These are phyloP conservation scores for Hoplias malabaricus DNA, from an alignment of 2,113 vertebrate species.

Conservation along the genomic window DNA sequence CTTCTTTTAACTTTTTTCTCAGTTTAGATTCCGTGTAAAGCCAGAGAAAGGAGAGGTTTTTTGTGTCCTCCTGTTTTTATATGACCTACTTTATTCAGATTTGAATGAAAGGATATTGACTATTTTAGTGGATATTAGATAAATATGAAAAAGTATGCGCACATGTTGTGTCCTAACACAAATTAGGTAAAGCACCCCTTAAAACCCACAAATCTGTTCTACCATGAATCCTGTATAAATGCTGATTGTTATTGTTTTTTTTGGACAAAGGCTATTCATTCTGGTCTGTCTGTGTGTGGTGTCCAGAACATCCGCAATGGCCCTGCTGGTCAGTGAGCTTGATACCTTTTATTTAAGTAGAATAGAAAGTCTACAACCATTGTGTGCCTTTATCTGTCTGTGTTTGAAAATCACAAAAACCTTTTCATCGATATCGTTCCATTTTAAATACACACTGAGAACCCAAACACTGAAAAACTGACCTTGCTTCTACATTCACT, in stretches of 20 bases:
- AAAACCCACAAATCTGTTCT: not conserved
- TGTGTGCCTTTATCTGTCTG: not conserved
- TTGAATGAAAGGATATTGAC: conserved; percentile 34
- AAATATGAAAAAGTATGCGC: conserved; percentile 35
- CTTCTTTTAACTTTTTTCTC: not conserved
- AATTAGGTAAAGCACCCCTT: conserved; percentile 30
- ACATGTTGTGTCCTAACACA: conserved; percentile 63
- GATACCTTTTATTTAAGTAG: conserved; percentile 32
- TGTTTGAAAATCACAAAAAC: not conserved
- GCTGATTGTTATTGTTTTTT: not conserved
- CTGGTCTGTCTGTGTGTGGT: not conserved
- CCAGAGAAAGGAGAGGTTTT: conserved; percentile 21
- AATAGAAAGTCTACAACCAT: not conserved
- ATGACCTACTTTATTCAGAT: not conserved
- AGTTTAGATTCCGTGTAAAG: conserved; percentile 13
- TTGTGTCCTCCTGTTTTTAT: conserved; percentile 14
- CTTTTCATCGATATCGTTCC: not conserved
- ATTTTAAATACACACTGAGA: too few species aligned
- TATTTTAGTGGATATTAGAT: not conserved
- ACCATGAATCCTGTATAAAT: not conserved
- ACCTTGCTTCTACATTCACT: too few species aligned
- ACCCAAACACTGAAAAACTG: too few species aligned
- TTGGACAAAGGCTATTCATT: not conserved
- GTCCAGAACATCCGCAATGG: not conserved
- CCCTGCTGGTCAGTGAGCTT: conserved; percentile 52